Evolutionary conservation across 2,797 vertebrate genomes (phyloP).

Genomic region (Propithecus deckenii): DNA sequence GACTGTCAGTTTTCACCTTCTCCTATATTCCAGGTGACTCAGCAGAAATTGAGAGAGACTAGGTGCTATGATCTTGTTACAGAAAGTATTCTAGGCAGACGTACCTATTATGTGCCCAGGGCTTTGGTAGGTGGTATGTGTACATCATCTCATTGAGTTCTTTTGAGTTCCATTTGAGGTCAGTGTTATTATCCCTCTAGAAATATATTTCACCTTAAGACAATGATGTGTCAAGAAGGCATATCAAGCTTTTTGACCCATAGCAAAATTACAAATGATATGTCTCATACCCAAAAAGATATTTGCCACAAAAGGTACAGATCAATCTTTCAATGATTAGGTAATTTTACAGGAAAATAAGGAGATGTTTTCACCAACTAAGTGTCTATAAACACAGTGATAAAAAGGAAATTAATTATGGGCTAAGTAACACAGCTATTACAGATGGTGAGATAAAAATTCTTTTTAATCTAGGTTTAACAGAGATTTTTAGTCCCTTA

Average conservation of each 20-base stretch:
- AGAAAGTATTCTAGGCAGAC: neutral
- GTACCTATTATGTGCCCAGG: neutral
- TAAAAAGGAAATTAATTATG: neutral
- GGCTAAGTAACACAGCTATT: neutral
- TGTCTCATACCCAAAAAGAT: neutral
- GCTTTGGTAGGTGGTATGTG: neutral
- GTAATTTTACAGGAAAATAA: neutral
- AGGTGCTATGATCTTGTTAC: neutral
- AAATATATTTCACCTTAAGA: neutral
- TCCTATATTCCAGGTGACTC: neutral
- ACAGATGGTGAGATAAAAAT: neutral
- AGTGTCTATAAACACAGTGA: neutral
- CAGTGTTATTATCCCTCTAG: neutral
- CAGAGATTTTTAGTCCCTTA: conserved; percentile 16
- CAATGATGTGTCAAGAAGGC: neutral
- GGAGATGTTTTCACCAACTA: neutral
- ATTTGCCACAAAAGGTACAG: neutral
- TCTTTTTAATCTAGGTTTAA: conserved; percentile 38
- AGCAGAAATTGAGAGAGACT: neutral
- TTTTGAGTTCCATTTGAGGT: neutral
- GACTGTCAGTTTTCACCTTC: neutral
- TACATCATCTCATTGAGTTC: neutral
- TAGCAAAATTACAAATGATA: neutral
- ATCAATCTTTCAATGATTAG: neutral
- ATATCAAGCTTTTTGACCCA: neutral